A percentile compares a stretch with the other conserved stretches of the same genome.
Evolutionary conservation across 1,140 invertebrate genomes (phyloP).

Genomic region (Brevipalpus yothersi): DNA sequence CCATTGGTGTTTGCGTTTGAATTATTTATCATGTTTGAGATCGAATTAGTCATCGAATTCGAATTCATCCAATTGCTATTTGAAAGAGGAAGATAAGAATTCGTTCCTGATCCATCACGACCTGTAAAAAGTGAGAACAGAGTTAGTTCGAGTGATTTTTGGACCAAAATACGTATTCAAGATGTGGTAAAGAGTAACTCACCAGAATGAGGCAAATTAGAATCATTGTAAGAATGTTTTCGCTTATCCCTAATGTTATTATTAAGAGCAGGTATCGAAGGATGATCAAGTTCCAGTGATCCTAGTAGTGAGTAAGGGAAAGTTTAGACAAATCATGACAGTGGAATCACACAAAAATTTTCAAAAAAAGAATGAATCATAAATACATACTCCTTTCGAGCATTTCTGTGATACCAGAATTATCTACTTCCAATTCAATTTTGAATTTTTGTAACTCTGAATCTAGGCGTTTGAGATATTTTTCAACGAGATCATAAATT

Average conservation of each 20-base stretch:
- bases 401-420: conserved; percentile 88
- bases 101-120: neutral
- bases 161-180: neutral
- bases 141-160: neutral
- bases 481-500: conserved; percentile 77
- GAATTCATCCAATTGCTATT: neutral
- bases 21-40: neutral
- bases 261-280: conserved; percentile 12
- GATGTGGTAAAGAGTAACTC: neutral
- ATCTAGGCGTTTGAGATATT: conserved; percentile 71
- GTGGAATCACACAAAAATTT: neutral
- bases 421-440: conserved; percentile 91
- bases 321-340: neutral
- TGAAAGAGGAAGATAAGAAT: neutral
- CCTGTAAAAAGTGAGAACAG: neutral
- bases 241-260: conserved; percentile 10
- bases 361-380: neutral
- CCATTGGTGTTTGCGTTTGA: neutral
- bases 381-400: conserved; percentile 44
- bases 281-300: conserved; percentile 25
- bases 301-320: conserved; percentile 16
- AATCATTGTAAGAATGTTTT: conserved; percentile 6
- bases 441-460: conserved; percentile 91
- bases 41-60: neutral
- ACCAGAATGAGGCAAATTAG: neutral